Conservation (phyloP, 2,113 vertebrate genomes). For the Bungarus multicinctus region DNA sequence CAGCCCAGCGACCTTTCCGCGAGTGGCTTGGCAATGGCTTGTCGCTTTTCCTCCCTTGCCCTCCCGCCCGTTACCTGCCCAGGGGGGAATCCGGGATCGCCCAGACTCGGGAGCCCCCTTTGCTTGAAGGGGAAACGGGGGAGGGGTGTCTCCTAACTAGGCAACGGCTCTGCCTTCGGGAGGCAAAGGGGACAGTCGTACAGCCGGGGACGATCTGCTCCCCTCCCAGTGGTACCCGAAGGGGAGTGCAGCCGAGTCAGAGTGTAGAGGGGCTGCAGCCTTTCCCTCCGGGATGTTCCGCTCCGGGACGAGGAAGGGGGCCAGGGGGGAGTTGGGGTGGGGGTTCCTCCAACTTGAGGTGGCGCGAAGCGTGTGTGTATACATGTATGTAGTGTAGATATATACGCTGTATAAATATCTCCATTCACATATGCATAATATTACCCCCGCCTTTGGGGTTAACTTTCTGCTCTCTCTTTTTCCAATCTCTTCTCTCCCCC, state of each 20-base stretch:
- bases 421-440: conserved; percentile 35
- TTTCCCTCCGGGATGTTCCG: neutral
- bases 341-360: neutral
- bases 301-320: no score
- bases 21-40: neutral
- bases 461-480: conserved; percentile 30
- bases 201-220: no score
- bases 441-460: conserved; percentile 37
- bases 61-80: neutral
- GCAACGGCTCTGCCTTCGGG: neutral
- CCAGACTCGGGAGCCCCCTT: neutral
- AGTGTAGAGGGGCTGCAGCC: neutral
- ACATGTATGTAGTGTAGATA: conserved; percentile 48
- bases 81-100: no score
- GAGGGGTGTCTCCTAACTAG: no score
- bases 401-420: conserved; percentile 47
- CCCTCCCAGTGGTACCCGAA: no score
- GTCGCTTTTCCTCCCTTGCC: neutral
- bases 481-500: rapidly evolving
- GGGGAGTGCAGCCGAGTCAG: neutral
- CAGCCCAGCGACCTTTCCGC: no score
- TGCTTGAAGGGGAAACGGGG: neutral
- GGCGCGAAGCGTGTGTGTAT: conserved; percentile 19
- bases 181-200: no score
- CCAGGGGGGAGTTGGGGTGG: no score